A percentile compares a stretch with the other conserved stretches of the same genome.
Conservation (phyloP, 1,140 invertebrate genomes). For the Heterodera carotae region DNA sequence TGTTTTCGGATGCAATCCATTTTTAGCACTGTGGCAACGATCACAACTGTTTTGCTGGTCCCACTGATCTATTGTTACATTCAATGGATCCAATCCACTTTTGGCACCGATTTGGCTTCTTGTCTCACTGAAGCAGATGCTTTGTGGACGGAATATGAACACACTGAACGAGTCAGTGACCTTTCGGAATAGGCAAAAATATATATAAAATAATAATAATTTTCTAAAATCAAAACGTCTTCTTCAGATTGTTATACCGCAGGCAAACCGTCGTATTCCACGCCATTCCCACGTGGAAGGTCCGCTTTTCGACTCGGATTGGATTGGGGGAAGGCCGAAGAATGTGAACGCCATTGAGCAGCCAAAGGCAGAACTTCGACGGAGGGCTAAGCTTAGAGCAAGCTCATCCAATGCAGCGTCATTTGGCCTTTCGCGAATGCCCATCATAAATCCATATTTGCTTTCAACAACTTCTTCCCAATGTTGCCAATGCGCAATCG, state of each 20-base stretch:
- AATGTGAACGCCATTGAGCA: background rate
- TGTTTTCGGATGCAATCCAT: background rate
- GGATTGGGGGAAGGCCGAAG: background rate
- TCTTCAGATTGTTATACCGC: background rate
- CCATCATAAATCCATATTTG: background rate
- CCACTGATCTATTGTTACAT: constrained; percentile 19
- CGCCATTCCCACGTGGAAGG: background rate
- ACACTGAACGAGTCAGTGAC: background rate
- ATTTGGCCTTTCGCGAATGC: background rate
- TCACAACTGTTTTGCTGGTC: constrained; percentile 10
- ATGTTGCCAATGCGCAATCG: constrained; percentile 27
- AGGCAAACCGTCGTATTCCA: background rate
- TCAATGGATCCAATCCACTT: constrained; percentile 10
- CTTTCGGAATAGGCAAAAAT: background rate
- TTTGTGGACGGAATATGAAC: constrained; percentile 3
- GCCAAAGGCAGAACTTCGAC: background rate
- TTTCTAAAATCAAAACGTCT: background rate
- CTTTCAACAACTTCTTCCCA: constrained; percentile 2
- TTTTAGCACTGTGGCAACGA: constrained; percentile 11
- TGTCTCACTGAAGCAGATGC: constrained; percentile 3
- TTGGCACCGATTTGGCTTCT: constrained; percentile 10
- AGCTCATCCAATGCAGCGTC: background rate
- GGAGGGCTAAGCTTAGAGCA: background rate
- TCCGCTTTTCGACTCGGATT: background rate
- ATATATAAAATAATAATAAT: too few relatives aligned